Base-by-base conservation (phyloP, 2,113 vertebrate species). In the Camelus bactrianus region DNA sequence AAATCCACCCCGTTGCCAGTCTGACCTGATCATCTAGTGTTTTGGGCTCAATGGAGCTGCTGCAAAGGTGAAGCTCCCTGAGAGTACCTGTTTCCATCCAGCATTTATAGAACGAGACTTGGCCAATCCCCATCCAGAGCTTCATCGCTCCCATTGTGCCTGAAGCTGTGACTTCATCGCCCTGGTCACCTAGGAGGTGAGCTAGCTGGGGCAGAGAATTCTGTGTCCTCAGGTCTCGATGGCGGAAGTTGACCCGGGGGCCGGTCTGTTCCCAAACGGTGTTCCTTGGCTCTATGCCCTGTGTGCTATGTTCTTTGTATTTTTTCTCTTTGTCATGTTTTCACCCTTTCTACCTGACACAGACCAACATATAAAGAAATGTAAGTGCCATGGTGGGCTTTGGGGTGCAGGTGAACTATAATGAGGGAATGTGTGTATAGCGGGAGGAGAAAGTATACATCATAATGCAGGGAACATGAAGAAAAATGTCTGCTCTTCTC, bases 131-230 rank as follows among this genome's bases (percentile, higher is more conserved):
- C 50, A 73, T 4, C 13, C 26, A 81, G 80, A 73, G 35, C 58
- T 82, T 76, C 48, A 42, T 15, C 17, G 30, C 2, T n/a, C 62
- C 62, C 62, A 95, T 92, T 97, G 64, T 96, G 14, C 46, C 62
- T 52, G 42, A 89, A 94, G 42, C 65, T 86, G 50, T 98, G 96
- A 98, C 54, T 13, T 97, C 95, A 96, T 93, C 84, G 82, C 52
- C 54, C 13, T 22, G 9, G 5, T 98, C 30, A 84, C 95, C 87
- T 84, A 93, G 82, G 86, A 90, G 75, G 9, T 32, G 4, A 64
- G 22, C 50, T 6, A 89, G 24, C 8, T 30, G 38, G 4, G 46
- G 4, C 69, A 92, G 79, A 92, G 90, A 85, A 77, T 96, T 96
- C 82, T 3, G 4, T 28, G 64, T 90, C 50, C 42, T 72, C 38